Evolutionary conservation across 2,797 vertebrate species (phyloP), one percentile per base, ranked within the genome.

Genomic region (Eremophila alpestris): DNA sequence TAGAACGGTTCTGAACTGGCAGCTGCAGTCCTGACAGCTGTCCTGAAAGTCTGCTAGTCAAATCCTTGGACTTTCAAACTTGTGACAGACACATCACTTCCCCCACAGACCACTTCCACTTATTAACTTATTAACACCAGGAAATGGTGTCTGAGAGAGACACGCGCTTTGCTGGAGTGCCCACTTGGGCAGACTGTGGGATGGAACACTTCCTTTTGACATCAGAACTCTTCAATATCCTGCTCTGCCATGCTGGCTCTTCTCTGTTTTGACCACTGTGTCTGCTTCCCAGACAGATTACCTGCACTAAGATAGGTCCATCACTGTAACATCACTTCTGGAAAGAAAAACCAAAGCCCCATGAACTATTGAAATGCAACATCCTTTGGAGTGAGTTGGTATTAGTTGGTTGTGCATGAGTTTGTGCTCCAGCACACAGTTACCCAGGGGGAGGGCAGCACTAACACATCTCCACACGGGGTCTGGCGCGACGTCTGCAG

Each of bases 71-170:
- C 65, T 83, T 67, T 77, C 84, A 87, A 68, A 65, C 89, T 94
- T 90, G 85, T 91, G 94, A 94, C 34, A 69, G 64, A 92, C 69
- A 73, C 73, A 82, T 89, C 95, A 94, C 26, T 95, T 96, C 89
- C 82, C 29, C 41, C 40, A 8, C 58, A 87, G 79, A 92, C 82
- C 62, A 91, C 92, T 95, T 95, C 93, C 91, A 92, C 84, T 87
- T 89, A 68, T 14, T 68, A 83, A 92, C 84, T 87, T 89, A 68
- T 14, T 68, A 83, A 80, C 32, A 77, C 29, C 55, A 85, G 78
- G 76, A 94, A 91, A 56, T 11, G 27, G 51, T 73, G 65, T 85
- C 82, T 43, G n/a, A 80, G 56, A 85, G 43, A 79, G 45, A 65
- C 78, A 84, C 2, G 5, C 54, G 86, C 38, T 87, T 55, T 90